Percentiles rank a stretch among this genome's conserved stretches.
phyloP scores from a whole-genome alignment of 2,113 vertebrate genomes.

The Phainopepla nitens region DNA sequence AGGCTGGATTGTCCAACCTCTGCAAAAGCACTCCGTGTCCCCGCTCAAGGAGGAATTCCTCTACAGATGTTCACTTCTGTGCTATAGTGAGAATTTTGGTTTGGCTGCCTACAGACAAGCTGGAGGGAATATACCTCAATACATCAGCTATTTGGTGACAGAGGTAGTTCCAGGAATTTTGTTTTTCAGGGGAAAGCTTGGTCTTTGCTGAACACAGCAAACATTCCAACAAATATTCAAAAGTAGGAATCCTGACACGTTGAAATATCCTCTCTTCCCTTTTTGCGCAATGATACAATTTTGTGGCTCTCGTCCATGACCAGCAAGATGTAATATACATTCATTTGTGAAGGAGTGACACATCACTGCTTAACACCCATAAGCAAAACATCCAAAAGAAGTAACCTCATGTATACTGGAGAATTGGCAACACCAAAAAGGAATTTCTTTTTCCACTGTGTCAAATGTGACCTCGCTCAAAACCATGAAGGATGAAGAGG shows the following conservation, averaged over 20 bases:
- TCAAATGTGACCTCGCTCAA: background rate
- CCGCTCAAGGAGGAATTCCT: too few species aligned
- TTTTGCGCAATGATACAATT: background rate
- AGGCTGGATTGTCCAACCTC: too few species aligned
- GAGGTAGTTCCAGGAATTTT: background rate
- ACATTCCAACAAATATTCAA: background rate
- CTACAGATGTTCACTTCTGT: background rate
- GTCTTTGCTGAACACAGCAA: background rate
- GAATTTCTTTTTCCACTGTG: background rate
- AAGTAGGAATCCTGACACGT: background rate
- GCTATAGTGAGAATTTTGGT: background rate
- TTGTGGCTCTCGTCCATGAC: background rate
- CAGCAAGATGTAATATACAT: background rate
- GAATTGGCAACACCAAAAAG: background rate
- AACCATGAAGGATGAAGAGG: background rate
- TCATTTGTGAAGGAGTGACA: background rate
- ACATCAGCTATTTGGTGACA: background rate
- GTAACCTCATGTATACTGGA: background rate
- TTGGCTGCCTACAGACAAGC: background rate
- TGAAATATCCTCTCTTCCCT: background rate
- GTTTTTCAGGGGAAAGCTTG: background rate
- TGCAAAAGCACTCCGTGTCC: too few species aligned
- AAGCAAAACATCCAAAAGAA: background rate
- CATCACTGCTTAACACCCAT: background rate
- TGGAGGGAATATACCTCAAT: background rate